Evolutionary conservation across 2,113 vertebrate species (phyloP).

Genomic region (Climacteris rufus): DNA sequence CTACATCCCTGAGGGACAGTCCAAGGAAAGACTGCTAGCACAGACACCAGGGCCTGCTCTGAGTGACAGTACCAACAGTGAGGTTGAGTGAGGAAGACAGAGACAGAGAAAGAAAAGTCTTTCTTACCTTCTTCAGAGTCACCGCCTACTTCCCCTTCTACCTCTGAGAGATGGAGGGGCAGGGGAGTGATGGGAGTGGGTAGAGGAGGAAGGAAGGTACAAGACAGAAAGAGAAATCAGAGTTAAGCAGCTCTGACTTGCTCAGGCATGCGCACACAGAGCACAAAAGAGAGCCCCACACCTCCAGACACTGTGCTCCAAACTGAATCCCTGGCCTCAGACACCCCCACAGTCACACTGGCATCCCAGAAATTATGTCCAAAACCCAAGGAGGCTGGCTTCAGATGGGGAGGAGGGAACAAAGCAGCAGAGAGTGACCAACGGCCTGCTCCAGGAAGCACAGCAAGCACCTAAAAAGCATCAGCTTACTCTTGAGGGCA

Average conservation of each 20-base stretch:
- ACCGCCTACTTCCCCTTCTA: slow-evolving; percentile 69
- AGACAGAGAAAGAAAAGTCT: not conserved
- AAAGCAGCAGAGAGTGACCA: not conserved
- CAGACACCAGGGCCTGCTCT: not conserved
- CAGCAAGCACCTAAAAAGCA: not conserved
- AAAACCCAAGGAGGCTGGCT: not conserved
- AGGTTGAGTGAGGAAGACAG: not conserved
- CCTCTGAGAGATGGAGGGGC: slow-evolving; percentile 61
- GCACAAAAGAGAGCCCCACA: not conserved
- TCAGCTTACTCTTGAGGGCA: not conserved
- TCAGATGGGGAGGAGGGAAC: not conserved
- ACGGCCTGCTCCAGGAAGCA: not conserved
- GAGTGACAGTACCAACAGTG: not conserved
- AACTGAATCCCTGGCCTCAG: not conserved
- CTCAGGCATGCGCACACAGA: not conserved
- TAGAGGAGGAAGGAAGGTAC: not conserved
- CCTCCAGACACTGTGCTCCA: not conserved
- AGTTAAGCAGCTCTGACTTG: slow-evolving; percentile 17
- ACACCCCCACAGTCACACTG: not conserved
- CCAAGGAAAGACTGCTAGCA: not conserved
- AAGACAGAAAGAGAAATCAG: slow-evolving; percentile 28
- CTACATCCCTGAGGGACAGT: not conserved
- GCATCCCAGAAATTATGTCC: not conserved
- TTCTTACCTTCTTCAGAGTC: slow-evolving; percentile 84
- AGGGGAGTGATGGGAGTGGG: not conserved